Conservation (phyloP, 2,888 invertebrate genomes). For the Himalopsyche tibetana region DNA sequence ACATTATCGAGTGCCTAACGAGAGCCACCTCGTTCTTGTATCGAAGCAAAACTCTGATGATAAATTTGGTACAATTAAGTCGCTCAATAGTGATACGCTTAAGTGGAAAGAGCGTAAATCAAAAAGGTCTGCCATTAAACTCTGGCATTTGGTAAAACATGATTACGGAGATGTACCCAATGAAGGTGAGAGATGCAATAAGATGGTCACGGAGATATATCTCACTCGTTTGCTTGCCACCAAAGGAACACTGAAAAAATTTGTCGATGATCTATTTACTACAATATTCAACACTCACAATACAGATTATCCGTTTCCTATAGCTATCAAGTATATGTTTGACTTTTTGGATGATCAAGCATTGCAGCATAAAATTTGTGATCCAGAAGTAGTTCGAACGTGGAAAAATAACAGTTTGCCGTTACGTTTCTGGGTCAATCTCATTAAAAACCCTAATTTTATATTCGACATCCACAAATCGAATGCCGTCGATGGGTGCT, state of each 20-base stretch:
- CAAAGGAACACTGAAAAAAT: slow-evolving; percentile 96
- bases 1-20: slow-evolving; percentile 97
- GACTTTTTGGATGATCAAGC: slow-evolving; percentile 99
- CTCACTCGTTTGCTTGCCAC: slow-evolving; percentile 96
- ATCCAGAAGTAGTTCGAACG: slow-evolving; percentile 98
- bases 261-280: slow-evolving; percentile 98
- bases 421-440: slow-evolving; percentile 98
- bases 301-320: slow-evolving; percentile 95
- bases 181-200: slow-evolving; percentile 96
- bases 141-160: slow-evolving; percentile 96
- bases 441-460: slow-evolving; percentile 99
- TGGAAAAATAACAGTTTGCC: slow-evolving; percentile 99
- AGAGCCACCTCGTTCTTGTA: slow-evolving; percentile 94
- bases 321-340: slow-evolving; percentile 99
- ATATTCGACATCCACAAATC: slow-evolving; percentile 99
- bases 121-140: slow-evolving; percentile 94
- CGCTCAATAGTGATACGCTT: slow-evolving; percentile 91
- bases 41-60: slow-evolving; percentile 97
- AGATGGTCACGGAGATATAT: slow-evolving; percentile 99
- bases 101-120: slow-evolving; percentile 95
- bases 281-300: slow-evolving; percentile 99
- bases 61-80: slow-evolving; percentile 95
- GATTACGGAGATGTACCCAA: slow-evolving; percentile 95
- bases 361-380: slow-evolving; percentile 94
- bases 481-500: slow-evolving; percentile 98